Conservation (phyloP, 2,113 vertebrate genomes). For the Xiphophorus maculatus region DNA sequence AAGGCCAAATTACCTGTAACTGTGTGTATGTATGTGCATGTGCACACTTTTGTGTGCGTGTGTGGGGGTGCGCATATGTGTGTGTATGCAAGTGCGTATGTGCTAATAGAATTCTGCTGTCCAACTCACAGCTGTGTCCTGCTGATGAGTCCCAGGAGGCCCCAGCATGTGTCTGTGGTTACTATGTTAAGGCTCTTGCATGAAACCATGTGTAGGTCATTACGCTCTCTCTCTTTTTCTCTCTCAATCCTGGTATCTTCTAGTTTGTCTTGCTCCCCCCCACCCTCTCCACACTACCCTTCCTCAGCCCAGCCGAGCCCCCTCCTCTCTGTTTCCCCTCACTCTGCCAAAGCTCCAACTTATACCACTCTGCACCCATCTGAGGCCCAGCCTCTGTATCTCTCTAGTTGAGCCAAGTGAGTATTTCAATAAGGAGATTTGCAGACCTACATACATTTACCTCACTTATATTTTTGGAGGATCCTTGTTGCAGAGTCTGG, state of each 20-base stretch:
- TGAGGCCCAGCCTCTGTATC: conserved; percentile 56
- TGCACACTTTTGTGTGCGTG: neutral
- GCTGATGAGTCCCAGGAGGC: conserved; percentile 83
- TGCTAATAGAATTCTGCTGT: conserved; percentile 84
- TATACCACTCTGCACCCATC: conserved; percentile 70
- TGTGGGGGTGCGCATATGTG: neutral
- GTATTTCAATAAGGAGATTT: conserved; percentile 55
- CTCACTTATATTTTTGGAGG: conserved; percentile 49
- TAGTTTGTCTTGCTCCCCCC: conserved; percentile 23
- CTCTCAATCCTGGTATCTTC: conserved; percentile 18
- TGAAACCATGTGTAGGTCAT: conserved; percentile 82
- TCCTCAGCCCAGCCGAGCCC: conserved; percentile 1
- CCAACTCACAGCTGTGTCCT: conserved; percentile 82
- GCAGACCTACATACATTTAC: conserved; percentile 30
- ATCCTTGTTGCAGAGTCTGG: conserved; percentile 37
- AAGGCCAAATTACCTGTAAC: conserved; percentile 46
- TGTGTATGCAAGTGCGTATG: conserved; percentile 56
- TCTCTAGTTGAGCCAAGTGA: conserved; percentile 47
- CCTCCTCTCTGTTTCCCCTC: conserved; percentile 39
- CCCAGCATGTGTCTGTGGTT: conserved; percentile 83
- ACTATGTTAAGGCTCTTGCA: conserved; percentile 79
- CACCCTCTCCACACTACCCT: conserved; percentile 17
- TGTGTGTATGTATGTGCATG: conserved; percentile 11
- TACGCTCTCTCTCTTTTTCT: conserved; percentile 57
- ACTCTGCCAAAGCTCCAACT: conserved; percentile 66